Conservation (phyloP, 1,140 invertebrate species). For the Drosophila cardini region DNA sequence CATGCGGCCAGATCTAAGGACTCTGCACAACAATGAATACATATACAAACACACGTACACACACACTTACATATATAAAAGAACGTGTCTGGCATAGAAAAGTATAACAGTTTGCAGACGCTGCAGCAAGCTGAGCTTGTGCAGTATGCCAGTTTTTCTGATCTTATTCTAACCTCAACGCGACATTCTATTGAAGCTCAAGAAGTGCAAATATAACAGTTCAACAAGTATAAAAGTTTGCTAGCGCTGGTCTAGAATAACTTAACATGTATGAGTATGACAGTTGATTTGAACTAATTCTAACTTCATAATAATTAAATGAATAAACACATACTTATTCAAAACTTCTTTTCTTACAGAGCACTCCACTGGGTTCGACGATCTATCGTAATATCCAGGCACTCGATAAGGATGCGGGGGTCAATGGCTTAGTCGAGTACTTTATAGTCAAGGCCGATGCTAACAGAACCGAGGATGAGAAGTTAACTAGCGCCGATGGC, state of each 20-base stretch:
- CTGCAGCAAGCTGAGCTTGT: too few species aligned
- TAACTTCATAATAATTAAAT: not conserved
- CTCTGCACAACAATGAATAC: not conserved
- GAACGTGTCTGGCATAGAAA: not conserved
- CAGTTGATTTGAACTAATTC: not conserved
- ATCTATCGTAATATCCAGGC: constrained; percentile 94
- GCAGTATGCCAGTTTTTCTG: too few species aligned
- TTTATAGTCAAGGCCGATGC: constrained; percentile 88
- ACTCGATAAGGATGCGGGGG: constrained; percentile 93
- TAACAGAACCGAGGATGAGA: constrained; percentile 86
- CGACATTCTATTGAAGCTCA: too few species aligned
- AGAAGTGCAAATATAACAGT: too few species aligned
- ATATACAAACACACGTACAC: not conserved
- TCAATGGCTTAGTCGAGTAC: constrained; percentile 94
- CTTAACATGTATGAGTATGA: too few species aligned
- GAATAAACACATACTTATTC: constrained; percentile 5
- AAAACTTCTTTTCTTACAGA: constrained; percentile 86
- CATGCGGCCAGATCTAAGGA: constrained; percentile 49
- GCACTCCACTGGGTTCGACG: constrained; percentile 94
- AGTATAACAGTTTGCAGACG: not conserved
- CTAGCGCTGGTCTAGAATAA: too few species aligned
- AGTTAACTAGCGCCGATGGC: constrained; percentile 90
- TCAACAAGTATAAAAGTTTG: too few species aligned
- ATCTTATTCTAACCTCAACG: too few species aligned
- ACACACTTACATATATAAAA: not conserved